Evolutionary conservation across 2,797 vertebrate genomes (phyloP).

Genomic region (Silurus aristotelis): DNA sequence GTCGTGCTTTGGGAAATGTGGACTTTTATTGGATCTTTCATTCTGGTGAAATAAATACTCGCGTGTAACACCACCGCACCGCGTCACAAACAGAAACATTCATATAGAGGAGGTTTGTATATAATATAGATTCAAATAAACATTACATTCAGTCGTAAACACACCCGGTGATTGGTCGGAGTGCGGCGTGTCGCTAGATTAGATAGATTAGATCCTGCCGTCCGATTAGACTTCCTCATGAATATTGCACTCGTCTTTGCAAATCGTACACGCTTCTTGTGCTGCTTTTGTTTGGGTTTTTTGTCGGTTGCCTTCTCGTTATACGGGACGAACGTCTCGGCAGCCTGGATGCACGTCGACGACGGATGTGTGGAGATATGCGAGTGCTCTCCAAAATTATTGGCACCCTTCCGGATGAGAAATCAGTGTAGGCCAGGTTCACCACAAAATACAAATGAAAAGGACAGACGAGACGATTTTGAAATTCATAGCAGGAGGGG

Average conservation of each 20-base stretch:
- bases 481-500: not conserved
- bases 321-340: not conserved
- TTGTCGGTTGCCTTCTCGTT: not conserved
- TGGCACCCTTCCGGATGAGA: not conserved
- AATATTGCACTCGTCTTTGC: too few species aligned
- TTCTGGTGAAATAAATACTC: conserved; percentile 75
- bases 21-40: conserved; percentile 70
- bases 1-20: not conserved
- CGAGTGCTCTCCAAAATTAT: not conserved
- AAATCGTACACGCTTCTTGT: not conserved
- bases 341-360: not conserved
- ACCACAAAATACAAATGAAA: too few species aligned
- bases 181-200: not conserved
- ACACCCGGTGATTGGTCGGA: conserved; percentile 47
- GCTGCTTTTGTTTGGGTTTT: not conserved
- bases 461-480: too few species aligned
- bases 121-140: conserved; percentile 36
- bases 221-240: not conserved
- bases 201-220: not conserved
- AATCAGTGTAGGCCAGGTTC: not conserved
- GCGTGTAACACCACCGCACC: too few species aligned
- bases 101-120: not conserved
- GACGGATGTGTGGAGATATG: not conserved
- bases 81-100: not conserved
- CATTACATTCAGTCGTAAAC: conserved; percentile 71